These are phyloP conservation scores for Esox masquinongy DNA, from an alignment of 2,797 vertebrate species.

Conservation along the genomic window DNA sequence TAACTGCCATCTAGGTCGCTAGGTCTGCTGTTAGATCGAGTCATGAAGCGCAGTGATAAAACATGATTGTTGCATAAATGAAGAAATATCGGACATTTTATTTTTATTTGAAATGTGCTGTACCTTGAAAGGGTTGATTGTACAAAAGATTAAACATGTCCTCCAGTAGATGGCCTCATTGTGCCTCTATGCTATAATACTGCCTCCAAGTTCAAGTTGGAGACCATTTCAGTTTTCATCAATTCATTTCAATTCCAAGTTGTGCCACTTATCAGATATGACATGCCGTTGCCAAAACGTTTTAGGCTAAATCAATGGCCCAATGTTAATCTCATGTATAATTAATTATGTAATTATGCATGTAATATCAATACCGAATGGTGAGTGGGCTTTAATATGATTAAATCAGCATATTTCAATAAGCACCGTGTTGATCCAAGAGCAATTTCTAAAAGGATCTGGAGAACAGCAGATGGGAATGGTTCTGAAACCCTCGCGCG, in stretches of 20 bases:
- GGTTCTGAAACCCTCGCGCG: not conserved
- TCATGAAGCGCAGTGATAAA: no score
- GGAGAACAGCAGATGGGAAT: not conserved
- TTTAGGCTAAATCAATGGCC: not conserved
- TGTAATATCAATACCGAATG: not conserved
- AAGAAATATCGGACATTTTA: no score
- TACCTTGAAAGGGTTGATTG: no score
- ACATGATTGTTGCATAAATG: no score
- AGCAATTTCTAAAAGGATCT: not conserved
- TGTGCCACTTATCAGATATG: not conserved
- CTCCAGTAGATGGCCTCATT: constrained; percentile 74
- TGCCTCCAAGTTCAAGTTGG: not conserved
- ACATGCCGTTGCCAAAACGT: not conserved
- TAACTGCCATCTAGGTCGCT: no score
- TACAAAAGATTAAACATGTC: not conserved
- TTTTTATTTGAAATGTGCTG: no score
- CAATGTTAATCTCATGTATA: not conserved
- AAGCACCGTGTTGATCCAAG: not conserved
- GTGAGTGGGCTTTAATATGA: not conserved
- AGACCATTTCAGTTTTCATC: not conserved
- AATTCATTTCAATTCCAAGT: not conserved
- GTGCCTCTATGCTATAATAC: constrained; percentile 32
- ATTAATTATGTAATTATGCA: not conserved
- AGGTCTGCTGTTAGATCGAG: no score
- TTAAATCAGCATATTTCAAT: not conserved